Conservation (phyloP, 2,113 vertebrate species). For the Brienomyrus brachyistius region DNA sequence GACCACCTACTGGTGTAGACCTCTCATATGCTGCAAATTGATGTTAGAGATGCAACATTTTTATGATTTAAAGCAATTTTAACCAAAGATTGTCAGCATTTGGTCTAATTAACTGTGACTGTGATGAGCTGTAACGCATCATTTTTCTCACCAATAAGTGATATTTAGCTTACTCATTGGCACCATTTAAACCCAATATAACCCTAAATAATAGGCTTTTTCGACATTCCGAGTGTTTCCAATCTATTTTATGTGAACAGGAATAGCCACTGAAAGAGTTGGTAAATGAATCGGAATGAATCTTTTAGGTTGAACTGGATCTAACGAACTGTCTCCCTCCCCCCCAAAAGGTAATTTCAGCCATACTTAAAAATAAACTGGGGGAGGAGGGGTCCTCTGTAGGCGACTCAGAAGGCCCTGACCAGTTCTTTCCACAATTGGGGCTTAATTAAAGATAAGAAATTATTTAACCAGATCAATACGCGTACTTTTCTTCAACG, state of each 20-base stretch:
- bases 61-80: too few relatives aligned
- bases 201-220: too few relatives aligned
- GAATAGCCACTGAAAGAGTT: too few relatives aligned
- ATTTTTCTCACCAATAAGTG: neutral
- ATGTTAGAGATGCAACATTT: neutral
- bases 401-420: neutral
- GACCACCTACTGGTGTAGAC: neutral
- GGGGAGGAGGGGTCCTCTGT: neutral
- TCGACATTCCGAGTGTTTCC: too few relatives aligned
- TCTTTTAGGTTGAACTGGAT: too few relatives aligned
- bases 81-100: neutral
- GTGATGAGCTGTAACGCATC: neutral
- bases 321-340: too few relatives aligned
- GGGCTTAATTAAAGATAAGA: neutral
- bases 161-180: too few relatives aligned
- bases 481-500: neutral
- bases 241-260: too few relatives aligned
- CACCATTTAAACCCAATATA: too few relatives aligned
- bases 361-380: neutral
- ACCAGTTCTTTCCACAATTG: neutral
- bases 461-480: neutral
- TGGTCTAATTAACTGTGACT: neutral
- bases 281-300: too few relatives aligned
- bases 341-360: too few relatives aligned
- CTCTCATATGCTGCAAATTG: neutral